Percentiles rank a stretch among this genome's conserved stretches.
These are phyloP conservation scores for Gulo gulo DNA, from an alignment of 2,113 vertebrate genomes.

Conservation along the genomic window DNA sequence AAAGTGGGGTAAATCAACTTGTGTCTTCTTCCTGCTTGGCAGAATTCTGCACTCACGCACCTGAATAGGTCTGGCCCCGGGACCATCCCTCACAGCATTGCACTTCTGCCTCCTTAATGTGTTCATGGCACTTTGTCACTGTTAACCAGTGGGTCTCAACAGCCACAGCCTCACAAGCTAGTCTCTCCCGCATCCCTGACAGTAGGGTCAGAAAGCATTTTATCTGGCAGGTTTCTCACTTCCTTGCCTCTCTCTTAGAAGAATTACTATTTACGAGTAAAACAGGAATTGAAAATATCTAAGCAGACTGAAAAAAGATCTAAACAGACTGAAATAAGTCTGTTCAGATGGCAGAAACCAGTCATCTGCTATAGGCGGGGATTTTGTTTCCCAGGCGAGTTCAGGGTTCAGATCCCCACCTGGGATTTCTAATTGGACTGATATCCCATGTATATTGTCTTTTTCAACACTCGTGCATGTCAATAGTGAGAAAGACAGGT, in stretches of 20 bases:
- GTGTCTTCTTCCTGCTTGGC: not conserved
- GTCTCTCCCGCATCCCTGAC: not conserved
- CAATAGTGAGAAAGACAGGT: not conserved
- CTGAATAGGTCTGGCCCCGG: not conserved
- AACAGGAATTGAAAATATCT: not conserved
- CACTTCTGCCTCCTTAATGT: not conserved
- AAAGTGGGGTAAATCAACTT: not conserved
- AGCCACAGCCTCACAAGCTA: not conserved
- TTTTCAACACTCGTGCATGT: not conserved
- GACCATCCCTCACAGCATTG: not conserved
- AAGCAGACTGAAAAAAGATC: not conserved
- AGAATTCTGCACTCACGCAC: not conserved
- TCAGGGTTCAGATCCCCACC: not conserved
- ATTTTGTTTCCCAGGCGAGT: not conserved
- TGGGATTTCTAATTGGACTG: not conserved
- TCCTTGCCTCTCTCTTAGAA: constrained; percentile 1
- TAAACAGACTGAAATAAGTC: not conserved
- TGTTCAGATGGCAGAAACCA: not conserved
- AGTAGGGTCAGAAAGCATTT: not conserved
- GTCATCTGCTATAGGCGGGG: not conserved
- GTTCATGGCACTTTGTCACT: not conserved
- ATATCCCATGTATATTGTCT: not conserved
- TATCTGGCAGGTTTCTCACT: not conserved
- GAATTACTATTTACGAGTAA: not conserved
- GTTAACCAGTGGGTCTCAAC: too few species aligned